A percentile compares a stretch with the other conserved stretches of the same genome.
Evolutionary conservation across 2,113 vertebrate species (phyloP).

Genomic region (Plotosus lineatus): DNA sequence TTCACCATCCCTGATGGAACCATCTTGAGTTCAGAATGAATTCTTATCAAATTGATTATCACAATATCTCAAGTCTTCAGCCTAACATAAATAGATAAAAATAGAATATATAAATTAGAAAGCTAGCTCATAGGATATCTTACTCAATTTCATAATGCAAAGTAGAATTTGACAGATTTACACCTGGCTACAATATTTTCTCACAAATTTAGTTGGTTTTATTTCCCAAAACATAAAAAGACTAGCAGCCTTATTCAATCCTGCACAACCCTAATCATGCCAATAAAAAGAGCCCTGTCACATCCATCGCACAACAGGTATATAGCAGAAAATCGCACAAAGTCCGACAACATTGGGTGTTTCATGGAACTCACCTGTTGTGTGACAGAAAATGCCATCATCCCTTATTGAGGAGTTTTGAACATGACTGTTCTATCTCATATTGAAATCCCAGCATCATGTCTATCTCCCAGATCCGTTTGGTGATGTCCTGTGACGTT

Average conservation of each 20-base stretch:
- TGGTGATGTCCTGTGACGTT: too few relatives aligned
- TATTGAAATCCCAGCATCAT: too few relatives aligned
- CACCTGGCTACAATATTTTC: background rate
- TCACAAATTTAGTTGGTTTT: background rate
- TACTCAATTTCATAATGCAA: background rate
- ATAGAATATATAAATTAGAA: background rate
- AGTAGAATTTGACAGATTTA: background rate
- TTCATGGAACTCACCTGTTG: too few relatives aligned
- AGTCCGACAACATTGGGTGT: too few relatives aligned
- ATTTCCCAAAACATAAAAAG: background rate
- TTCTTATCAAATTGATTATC: background rate
- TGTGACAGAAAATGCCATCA: too few relatives aligned
- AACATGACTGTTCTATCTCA: too few relatives aligned
- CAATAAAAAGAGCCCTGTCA: too few relatives aligned
- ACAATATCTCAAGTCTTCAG: background rate
- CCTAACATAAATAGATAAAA: background rate
- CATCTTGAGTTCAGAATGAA: background rate
- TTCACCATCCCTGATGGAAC: slow-evolving; percentile 47
- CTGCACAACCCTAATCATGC: background rate
- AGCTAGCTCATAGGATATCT: background rate
- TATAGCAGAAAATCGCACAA: too few relatives aligned
- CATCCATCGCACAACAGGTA: too few relatives aligned
- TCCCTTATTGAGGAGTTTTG: too few relatives aligned
- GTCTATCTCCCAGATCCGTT: too few relatives aligned
- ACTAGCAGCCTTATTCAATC: background rate